Evolutionary conservation across 2,113 vertebrate genomes (phyloP), one percentile per base, ranked within the genome.

Genomic region (Argyrosomus japonicus): DNA sequence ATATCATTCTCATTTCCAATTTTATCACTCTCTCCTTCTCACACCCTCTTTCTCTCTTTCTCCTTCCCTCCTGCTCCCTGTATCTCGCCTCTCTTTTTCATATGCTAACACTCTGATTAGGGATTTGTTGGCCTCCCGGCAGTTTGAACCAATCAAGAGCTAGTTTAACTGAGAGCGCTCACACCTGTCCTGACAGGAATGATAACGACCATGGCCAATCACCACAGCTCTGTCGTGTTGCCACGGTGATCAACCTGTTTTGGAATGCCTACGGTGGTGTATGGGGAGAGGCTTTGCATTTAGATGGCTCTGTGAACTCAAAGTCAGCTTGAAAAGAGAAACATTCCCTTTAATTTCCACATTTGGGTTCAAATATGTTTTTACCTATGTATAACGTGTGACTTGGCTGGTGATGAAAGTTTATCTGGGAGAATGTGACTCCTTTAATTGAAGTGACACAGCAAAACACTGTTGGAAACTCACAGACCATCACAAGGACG

Each of bases 151-250:
- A 93, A 93, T 94, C 91, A 93, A 85, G 81, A 81, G 79, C 75
- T 70, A 73, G 88, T 92, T 92, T 90, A 91, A 91, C 85, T 75
- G 73, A 83, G 61, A 7, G 70, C 56, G 51, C 74, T 92, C 88
- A 86, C 88, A 93, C 92, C 92, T 92, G 86, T 92, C 88, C 90
- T 93, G 92, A 93, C 88, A 90, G 87, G 89, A 94, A 94, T 93
- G 88, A 90, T 92, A 93, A 94, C 81, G 27, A 89, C 70, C 29
- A 8, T 53, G 75, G 76, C 88, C 90, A 88, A 85, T 87, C 84
- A 82, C 58, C 69, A 56, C 79, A 48, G n/a, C 70, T 67, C 63
- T 61, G 75, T 69, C 45, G 68, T 47, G 67, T 85, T 91, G 84
- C 87, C 82, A 85, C 53, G 27, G 88, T 45, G 76, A 89, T 89